Evolutionary conservation across 1,140 invertebrate species (phyloP).

Genomic region (Antheraea mylitta): DNA sequence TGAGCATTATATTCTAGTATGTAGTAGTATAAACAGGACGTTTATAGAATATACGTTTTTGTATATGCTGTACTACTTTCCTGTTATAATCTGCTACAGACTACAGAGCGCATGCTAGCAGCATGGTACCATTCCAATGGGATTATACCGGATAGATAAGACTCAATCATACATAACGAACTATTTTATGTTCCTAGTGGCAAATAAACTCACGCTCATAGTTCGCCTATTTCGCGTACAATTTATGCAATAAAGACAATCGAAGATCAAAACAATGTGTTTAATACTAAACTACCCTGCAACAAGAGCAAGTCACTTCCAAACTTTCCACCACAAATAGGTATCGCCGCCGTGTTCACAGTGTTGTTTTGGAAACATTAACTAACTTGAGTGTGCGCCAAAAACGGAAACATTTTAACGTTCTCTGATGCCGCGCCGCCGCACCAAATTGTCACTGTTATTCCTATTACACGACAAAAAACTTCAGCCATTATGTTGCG

Average conservation of each 20-base stretch:
- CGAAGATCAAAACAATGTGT: background rate
- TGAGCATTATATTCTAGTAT: no score
- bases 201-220: background rate
- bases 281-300: background rate
- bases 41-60: no score
- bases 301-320: constrained; percentile 36
- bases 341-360: constrained; percentile 54
- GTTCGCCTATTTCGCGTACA: background rate
- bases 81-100: no score
- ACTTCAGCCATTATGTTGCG: constrained; percentile 13
- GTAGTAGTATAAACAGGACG: no score
- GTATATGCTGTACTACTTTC: no score
- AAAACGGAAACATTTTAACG: constrained; percentile 69
- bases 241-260: background rate
- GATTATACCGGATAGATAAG: no score
- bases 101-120: no score
- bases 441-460: constrained; percentile 51
- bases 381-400: constrained; percentile 72
- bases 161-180: no score
- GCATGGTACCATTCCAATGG: no score
- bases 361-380: constrained; percentile 71
- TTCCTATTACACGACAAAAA: constrained; percentile 61
- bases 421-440: constrained; percentile 36
- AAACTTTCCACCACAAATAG: constrained; percentile 53
- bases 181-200: no score